phyloP scores from a whole-genome alignment of 2,888 invertebrate species.

The Microctonus brassicae region DNA sequence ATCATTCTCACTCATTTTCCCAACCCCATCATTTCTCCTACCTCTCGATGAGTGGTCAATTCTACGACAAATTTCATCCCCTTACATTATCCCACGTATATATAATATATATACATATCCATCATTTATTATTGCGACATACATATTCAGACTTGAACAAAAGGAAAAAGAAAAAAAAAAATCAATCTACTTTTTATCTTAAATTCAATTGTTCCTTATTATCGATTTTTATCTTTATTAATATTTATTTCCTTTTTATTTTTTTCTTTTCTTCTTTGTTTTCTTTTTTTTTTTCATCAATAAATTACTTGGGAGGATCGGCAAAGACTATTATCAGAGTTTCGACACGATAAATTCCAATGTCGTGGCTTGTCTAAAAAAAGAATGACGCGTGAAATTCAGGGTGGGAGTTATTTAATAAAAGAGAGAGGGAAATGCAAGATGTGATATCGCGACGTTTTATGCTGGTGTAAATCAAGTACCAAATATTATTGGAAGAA shows the following conservation, averaged over 20 bases:
- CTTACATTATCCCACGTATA: background rate
- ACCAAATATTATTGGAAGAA: constrained; percentile 58
- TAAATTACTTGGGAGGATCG: background rate
- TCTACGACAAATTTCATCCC: background rate
- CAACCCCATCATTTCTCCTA: background rate
- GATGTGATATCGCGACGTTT: constrained; percentile 38
- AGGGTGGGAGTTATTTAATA: background rate
- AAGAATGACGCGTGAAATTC: background rate
- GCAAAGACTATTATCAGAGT: background rate
- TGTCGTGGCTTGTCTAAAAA: background rate
- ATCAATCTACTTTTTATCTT: background rate
- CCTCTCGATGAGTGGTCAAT: background rate
- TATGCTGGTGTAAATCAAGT: constrained; percentile 67
- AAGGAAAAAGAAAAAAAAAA: background rate
- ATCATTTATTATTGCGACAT: too few relatives aligned
- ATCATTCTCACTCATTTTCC: background rate
- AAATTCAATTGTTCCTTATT: background rate
- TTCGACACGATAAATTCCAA: background rate
- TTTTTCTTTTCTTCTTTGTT: background rate
- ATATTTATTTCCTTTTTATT: background rate
- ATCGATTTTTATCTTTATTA: background rate
- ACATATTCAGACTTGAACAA: too few relatives aligned
- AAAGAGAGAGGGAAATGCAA: constrained; percentile 1
- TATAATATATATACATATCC: background rate
- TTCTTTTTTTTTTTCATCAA: background rate